Base-by-base conservation (phyloP, 2,888 invertebrate genomes). In the Ptilodon capucinus region DNA sequence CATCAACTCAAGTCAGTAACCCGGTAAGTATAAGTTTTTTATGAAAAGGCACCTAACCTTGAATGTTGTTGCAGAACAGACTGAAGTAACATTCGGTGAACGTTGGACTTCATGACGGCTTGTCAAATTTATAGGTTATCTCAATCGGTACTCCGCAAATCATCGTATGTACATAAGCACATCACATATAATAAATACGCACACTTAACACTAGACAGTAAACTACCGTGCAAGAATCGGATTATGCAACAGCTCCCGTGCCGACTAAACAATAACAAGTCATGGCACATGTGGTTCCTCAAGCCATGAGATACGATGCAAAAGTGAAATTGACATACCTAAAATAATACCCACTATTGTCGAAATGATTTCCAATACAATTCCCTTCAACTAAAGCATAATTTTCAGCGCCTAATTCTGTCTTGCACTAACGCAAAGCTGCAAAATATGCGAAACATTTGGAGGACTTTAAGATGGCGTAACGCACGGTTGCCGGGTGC, bases 401-500 rank as follows among this genome's bases (percentile, higher is more conserved):
- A 80, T 79, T 84, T 83, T 79, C 83, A 81, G 79, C 77, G 63
- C 73, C 63, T 77, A 77, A 77, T 74, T 73, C 63, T 71, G 69
- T 79, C 79, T 82, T 76, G 79, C 74, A 77, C 66, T 73, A 80
- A 73, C 61, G 73, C 53, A 76, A 84, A 82, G 79, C 82, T 80
- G 82, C 74, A 81, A 87, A 89, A 89, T 84, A 86, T 86, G 89
- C 83, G 84, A 73, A 87, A 83, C 86, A 81, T 84, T 88, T 87
- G 81, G 82, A 84, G 79, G 84, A 85, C 84, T 84, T 54, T 89
- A 91, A 91, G 86, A 91, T 91, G 91, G 91, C 91, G 91, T 91
- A 91, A 86, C 88, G 87, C 87, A 85, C 82, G 75, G 89, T 89
- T 86, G 90, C 91, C 91, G 91, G 91, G 88, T 90, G 84, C 84